Percentiles rank a stretch among this genome's conserved stretches.
These are phyloP conservation scores for Malurus melanocephalus DNA, from an alignment of 2,113 vertebrate genomes.

Conservation along the genomic window DNA sequence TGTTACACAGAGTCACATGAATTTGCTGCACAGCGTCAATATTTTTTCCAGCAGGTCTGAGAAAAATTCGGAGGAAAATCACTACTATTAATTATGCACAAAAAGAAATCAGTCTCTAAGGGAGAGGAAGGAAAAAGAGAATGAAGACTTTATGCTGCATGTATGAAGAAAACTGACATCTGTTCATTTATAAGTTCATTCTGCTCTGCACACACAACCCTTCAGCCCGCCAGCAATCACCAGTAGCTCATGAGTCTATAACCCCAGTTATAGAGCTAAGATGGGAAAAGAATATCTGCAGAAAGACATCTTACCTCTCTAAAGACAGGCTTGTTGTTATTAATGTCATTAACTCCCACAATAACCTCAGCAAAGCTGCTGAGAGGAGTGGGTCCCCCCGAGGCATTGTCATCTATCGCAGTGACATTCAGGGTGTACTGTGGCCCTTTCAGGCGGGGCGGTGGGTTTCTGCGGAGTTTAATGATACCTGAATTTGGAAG, in stretches of 20 bases:
- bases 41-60: not conserved
- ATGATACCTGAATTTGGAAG: conserved; percentile 78
- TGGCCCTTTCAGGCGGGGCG: conserved; percentile 74
- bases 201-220: not conserved
- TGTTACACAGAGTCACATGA: not conserved
- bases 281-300: not conserved
- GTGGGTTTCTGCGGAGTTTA: conserved; percentile 79
- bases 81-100: not conserved
- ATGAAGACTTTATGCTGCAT: not conserved
- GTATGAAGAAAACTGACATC: not conserved
- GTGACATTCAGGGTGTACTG: conserved; percentile 85
- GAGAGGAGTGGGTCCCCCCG: conserved; percentile 79
- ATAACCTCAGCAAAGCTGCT: conserved; percentile 84
- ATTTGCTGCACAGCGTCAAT: not conserved
- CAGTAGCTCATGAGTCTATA: not conserved
- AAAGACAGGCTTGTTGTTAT: conserved; percentile 90
- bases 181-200: not conserved
- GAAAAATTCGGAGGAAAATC: not conserved
- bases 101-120: not conserved
- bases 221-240: not conserved
- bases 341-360: conserved; percentile 85
- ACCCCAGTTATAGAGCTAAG: not conserved
- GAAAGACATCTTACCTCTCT: conserved; percentile 70
- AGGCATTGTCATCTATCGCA: conserved; percentile 84
- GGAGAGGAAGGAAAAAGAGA: not conserved